Evolutionary conservation across 2,797 vertebrate species (phyloP).

Genomic region (Gadopsis bispinosus): DNA sequence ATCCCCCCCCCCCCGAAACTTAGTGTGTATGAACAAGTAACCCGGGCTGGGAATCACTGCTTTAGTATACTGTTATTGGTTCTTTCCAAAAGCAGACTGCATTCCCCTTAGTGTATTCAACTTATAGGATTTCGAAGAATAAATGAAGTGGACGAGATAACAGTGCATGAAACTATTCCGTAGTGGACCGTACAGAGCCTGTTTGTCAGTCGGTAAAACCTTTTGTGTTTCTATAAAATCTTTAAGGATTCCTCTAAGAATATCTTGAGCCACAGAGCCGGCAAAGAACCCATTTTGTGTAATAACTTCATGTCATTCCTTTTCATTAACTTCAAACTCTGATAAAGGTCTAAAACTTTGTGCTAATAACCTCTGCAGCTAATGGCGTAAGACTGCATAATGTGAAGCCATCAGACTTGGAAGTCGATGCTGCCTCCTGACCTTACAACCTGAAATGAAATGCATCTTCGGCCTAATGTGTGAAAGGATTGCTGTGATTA

Average conservation of each 20-base stretch:
- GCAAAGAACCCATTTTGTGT: slow-evolving; percentile 36
- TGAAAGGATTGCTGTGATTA: slow-evolving; percentile 36
- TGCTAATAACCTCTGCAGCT: slow-evolving; percentile 64
- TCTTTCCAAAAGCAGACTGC: neutral
- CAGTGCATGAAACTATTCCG: neutral
- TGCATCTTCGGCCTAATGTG: slow-evolving; percentile 51
- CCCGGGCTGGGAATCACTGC: neutral
- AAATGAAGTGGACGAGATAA: slow-evolving; percentile 10
- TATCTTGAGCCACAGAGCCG: slow-evolving; percentile 32
- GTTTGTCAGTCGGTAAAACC: slow-evolving; percentile 28
- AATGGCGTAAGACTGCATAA: slow-evolving; percentile 65
- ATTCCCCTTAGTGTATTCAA: neutral
- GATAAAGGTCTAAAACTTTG: slow-evolving; percentile 58
- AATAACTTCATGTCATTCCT: slow-evolving; percentile 50
- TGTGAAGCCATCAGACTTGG: slow-evolving; percentile 51
- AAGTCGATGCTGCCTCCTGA: slow-evolving; percentile 51
- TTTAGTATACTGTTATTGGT: neutral
- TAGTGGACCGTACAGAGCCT: neutral
- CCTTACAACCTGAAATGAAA: slow-evolving; percentile 60
- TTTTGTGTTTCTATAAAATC: slow-evolving; percentile 39
- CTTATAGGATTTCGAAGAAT: neutral
- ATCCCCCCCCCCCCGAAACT: too few relatives aligned
- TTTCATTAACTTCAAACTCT: slow-evolving; percentile 60
- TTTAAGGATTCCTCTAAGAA: slow-evolving; percentile 24
- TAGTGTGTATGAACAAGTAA: neutral